A percentile compares a stretch with the other conserved stretches of the same genome.
These are phyloP conservation scores for Panzeria rudis DNA, from an alignment of 2,888 invertebrate genomes.

Conservation along the genomic window DNA sequence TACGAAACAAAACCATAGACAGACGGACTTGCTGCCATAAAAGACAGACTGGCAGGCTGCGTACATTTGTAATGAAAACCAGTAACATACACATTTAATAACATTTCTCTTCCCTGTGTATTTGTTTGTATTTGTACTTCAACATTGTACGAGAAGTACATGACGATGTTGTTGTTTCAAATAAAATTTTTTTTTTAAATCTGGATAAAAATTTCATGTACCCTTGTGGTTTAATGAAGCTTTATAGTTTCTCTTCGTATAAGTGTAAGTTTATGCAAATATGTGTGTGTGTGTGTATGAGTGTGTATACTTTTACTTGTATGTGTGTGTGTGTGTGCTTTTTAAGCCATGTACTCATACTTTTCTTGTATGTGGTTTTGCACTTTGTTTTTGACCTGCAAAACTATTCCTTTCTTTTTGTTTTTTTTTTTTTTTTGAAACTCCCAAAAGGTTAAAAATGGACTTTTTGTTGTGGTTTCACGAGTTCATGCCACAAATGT, in stretches of 20 bases:
- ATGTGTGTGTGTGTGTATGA: background rate
- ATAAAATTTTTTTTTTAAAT: background rate
- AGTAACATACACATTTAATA: constrained; percentile 34
- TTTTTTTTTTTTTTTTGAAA: constrained; percentile 22
- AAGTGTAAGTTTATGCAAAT: constrained; percentile 33
- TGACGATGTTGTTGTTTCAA: constrained; percentile 19
- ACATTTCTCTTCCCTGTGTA: constrained; percentile 29
- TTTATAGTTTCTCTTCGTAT: constrained; percentile 41
- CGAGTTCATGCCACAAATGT: constrained; percentile 60
- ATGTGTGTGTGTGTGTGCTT: background rate
- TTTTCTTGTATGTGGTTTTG: constrained; percentile 58
- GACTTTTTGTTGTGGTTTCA: constrained; percentile 61
- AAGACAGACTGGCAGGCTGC: constrained; percentile 55
- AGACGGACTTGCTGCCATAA: constrained; percentile 30
- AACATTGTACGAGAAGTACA: constrained; percentile 6
- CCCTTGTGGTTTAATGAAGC: constrained; percentile 64
- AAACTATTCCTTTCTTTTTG: constrained; percentile 54
- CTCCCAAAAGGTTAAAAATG: constrained; percentile 67
- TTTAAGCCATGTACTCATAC: constrained; percentile 12
- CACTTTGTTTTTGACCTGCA: constrained; percentile 70
- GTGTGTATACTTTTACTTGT: background rate
- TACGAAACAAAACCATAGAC: constrained; percentile 16
- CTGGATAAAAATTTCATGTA: constrained; percentile 47
- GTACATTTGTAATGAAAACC: constrained; percentile 27
- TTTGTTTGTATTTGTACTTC: constrained; percentile 16